A percentile compares a stretch with the other conserved stretches of the same genome.
These are phyloP conservation scores for Ptilonorhynchus violaceus DNA, from an alignment of 2,113 vertebrate species.

Conservation along the genomic window DNA sequence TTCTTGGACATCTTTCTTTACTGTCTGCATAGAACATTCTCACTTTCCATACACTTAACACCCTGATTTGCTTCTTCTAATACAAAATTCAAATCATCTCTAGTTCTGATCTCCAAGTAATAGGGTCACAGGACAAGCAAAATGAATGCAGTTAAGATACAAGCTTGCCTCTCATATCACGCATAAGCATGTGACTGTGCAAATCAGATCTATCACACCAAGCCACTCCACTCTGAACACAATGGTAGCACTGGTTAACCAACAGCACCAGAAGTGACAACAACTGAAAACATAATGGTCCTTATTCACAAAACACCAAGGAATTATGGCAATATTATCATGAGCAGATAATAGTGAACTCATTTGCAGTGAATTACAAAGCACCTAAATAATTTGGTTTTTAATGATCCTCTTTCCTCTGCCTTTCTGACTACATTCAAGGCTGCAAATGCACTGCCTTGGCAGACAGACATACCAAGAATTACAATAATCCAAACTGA, in stretches of 20 bases:
- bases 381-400: background rate
- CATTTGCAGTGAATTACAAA: background rate
- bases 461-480: conserved; percentile 3
- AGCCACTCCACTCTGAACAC: background rate
- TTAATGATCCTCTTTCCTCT: background rate
- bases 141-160: background rate
- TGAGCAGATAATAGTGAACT: background rate
- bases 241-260: background rate
- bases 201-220: background rate
- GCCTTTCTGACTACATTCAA: background rate
- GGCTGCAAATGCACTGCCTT: background rate
- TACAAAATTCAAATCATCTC: background rate
- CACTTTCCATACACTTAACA: background rate
- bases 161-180: background rate
- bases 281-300: background rate
- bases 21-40: background rate
- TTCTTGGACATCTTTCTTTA: background rate
- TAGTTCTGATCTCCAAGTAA: background rate
- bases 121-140: background rate
- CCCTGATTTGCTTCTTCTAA: background rate
- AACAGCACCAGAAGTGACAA: background rate
- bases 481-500: conserved; percentile 49
- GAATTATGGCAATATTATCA: background rate
- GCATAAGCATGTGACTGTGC: background rate
- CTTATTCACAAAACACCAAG: background rate